A percentile compares a stretch with the other conserved stretches of the same genome.
These are phyloP conservation scores for Tyria jacobaeae DNA, from an alignment of 2,888 invertebrate species.

Conservation along the genomic window DNA sequence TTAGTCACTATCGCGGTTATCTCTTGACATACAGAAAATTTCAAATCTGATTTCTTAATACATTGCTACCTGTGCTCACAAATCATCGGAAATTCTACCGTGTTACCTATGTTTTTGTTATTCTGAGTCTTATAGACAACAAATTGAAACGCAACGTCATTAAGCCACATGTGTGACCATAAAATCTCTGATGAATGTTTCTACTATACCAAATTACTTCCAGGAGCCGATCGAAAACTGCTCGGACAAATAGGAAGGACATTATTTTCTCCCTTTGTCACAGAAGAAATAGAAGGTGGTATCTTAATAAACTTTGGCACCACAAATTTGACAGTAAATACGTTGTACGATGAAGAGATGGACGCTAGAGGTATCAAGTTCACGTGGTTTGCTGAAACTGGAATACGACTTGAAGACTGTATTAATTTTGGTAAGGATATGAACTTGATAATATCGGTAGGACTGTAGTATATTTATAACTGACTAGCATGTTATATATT, in stretches of 20 bases:
- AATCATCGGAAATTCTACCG: no score
- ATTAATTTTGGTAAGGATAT: conserved; percentile 72
- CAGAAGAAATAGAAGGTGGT: conserved; percentile 68
- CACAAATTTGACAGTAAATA: conserved; percentile 67
- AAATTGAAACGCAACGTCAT: no score
- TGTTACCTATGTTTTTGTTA: no score
- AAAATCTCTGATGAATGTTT: no score
- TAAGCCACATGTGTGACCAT: no score
- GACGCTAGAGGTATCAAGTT: conserved; percentile 72
- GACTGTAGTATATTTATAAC: not conserved
- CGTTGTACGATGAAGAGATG: conserved; percentile 59
- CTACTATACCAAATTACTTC: not conserved
- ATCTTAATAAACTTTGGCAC: conserved; percentile 62
- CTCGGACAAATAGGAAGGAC: conserved; percentile 75
- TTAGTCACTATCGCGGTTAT: not conserved
- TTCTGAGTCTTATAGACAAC: no score
- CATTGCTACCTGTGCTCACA: not conserved
- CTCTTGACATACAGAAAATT: not conserved
- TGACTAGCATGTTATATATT: no score
- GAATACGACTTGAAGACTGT: conserved; percentile 79
- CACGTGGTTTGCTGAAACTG: conserved; percentile 65
- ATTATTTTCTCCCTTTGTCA: conserved; percentile 57
- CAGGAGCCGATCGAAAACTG: conserved; percentile 57
- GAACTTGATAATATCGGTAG: not conserved
- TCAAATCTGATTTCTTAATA: not conserved